Base-by-base conservation (phyloP, 2,797 vertebrate genomes). In the Malurus splendens region DNA sequence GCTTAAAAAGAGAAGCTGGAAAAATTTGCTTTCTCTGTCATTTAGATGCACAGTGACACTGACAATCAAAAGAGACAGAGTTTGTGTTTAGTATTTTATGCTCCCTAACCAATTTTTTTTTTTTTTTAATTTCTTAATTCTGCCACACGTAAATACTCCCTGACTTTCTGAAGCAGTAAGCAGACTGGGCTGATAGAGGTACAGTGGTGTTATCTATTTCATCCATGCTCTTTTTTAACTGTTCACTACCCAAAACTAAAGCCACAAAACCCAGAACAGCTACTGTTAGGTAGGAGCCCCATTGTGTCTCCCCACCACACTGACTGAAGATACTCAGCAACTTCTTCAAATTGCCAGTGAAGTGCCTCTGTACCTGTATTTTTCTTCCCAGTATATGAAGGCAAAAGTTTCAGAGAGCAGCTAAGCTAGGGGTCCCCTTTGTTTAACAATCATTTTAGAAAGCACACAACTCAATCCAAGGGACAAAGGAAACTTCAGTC, bases 1-100 rank as follows among this genome's bases (percentile, higher is more conserved):
- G 33, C 44, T 92, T 93, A 82, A 89, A 90, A 94, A 50, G 93
- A 94, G 77, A 90, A 79, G 44, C 86, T 94, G 56, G 90, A 92
- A 95, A 82, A 42, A 50, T 92, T 94, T 96, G 64, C 92, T 95
- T 95, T 93, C 45, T 76, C 19, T 82, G 24, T 79, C 67, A 57
- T 50, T 74, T 25, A 76, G 28, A 60, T 25, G 72, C 32, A 65
- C 24, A 84, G 52, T 75, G n/a, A 67, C 25, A 82, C 41, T 52
- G 89, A 86, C 60, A 90, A 62, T 81, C 62, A 92, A 79, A 94
- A 93, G 79, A 94, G 36, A 6, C 82, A 90, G 78, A 95, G 56
- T 50, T 65, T 81, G 4, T 61, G 50, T 62, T 57, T 57, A 33
- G 48, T 90, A 67, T 82, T 75, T 90, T 92, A 81, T 68, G 39